Conservation (phyloP, 92 coral and sea anemone species). For the Nematostella vectensis region DNA sequence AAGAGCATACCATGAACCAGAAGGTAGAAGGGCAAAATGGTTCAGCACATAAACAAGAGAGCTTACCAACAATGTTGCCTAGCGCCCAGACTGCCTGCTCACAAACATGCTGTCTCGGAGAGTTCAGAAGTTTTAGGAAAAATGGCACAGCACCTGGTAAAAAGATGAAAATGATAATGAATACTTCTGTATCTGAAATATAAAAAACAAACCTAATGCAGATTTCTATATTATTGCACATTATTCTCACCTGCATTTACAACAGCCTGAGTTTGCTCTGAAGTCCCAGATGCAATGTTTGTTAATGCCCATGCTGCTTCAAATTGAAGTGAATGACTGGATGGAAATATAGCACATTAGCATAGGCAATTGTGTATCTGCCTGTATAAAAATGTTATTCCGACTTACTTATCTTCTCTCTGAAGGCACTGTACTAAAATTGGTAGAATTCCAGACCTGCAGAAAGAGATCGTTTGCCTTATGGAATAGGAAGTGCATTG, state of each 20-base stretch:
- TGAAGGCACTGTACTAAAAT: constrained; percentile 87
- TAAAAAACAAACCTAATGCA: neutral
- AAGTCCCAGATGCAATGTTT: constrained; percentile 96
- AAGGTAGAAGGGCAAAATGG: neutral
- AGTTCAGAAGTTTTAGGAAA: constrained; percentile 80
- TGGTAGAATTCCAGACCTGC: constrained; percentile 93
- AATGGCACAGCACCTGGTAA: constrained; percentile 84
- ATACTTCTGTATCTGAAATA: neutral
- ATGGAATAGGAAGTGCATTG: no score
- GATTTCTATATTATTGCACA: neutral
- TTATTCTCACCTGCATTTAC: constrained; percentile 75
- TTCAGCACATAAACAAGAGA: neutral
- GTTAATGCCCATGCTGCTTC: constrained; percentile 99
- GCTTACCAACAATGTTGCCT: constrained; percentile 91
- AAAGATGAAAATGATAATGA: neutral
- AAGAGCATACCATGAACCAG: neutral
- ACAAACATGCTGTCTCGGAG: constrained; percentile 97
- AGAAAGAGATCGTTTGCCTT: constrained; percentile 1
- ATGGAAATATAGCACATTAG: constrained; percentile 5
- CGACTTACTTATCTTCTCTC: constrained; percentile 78
- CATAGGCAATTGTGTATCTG: neutral
- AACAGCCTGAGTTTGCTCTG: constrained; percentile 95
- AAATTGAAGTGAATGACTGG: constrained; percentile 92
- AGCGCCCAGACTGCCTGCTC: constrained; percentile 99
- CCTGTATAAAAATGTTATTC: neutral